These are phyloP conservation scores for Caenorhabditis angaria DNA, from an alignment of 2,888 invertebrate genomes.

Conservation along the genomic window DNA sequence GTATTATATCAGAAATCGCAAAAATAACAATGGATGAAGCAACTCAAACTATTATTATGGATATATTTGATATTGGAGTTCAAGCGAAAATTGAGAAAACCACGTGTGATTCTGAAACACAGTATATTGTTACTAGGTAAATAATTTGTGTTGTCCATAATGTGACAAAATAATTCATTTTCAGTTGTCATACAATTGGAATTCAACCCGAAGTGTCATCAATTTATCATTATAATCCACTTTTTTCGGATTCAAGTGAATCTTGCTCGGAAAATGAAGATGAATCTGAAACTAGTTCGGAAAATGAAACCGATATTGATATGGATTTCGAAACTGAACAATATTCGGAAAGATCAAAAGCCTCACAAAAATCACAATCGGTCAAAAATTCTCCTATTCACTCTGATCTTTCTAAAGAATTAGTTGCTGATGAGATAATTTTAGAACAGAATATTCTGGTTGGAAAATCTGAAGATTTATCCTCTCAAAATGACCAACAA, in stretches of 20 bases:
- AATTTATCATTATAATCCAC: slow-evolving; percentile 27
- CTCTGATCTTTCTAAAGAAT: too few relatives aligned
- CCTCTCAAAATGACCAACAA: neutral
- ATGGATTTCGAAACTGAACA: neutral
- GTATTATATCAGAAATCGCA: neutral
- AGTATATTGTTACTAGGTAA: neutral
- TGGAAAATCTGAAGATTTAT: neutral
- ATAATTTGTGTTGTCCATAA: neutral
- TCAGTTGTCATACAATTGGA: slow-evolving; percentile 43
- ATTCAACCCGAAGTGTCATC: slow-evolving; percentile 67
- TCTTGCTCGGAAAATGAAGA: neutral
- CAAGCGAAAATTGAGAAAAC: neutral
- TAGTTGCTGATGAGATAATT: too few relatives aligned
- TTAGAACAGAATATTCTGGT: slow-evolving; percentile 1
- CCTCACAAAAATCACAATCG: neutral
- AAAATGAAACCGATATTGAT: slow-evolving; percentile 17
- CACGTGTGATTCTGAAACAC: neutral
- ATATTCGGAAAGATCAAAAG: neutral
- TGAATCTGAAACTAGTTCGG: slow-evolving; percentile 25
- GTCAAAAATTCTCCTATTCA: neutral
- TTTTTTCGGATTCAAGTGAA: slow-evolving; percentile 10
- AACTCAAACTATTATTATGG: neutral
- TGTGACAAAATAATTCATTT: neutral
- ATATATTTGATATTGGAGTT: neutral
- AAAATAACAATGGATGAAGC: neutral